Evolutionary conservation across 2,888 invertebrate genomes (phyloP), one percentile per base, ranked within the genome.

Genomic region (Lagria hirta): DNA sequence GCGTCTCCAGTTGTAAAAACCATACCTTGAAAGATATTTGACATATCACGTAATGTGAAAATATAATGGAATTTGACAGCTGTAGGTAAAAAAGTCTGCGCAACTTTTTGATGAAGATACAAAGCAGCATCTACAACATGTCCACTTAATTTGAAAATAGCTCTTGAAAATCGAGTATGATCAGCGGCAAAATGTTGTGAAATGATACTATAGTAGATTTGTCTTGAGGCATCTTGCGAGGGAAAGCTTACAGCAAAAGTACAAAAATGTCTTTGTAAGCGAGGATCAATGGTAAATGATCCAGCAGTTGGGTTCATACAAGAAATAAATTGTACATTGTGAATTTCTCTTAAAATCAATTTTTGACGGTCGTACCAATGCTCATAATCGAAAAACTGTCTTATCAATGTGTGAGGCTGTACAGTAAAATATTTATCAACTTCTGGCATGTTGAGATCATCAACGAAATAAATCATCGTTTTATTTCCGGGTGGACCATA

Each of bases 281-380:
- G 78, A 1, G 93, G 83, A 74, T 95, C 88, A 41, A 96, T 94
- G 10, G 91, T 92, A 68, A 96, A 96, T 38, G 91, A 92, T 11
- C 96, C 96, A 8, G 95, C 90, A 0, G 94, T 93, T 0, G 96
- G 96, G 72, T 96, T 96, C 96, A 97, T 96, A 68, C 91, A 91
- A 0, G 94, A 87, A 10, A 95, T 84, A 69, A 94, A 95, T 75
- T 95, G 95, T 23, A 92, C 89, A 66, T 94, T 91, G 58, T 88
- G 86, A 58, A 96, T 90, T 47, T 96, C 95, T 67, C 93, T 95
- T 6, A 95, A 69, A 0, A 84, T 76, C 47, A 96, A 74, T 66
- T 94, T 95, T 28, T 80, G 74, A 42, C 95, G 75, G 66, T 97
- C 96, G 66, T 96, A 97, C 95, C 96, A 97, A 72, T 96, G 96